phyloP scores from a whole-genome alignment of 1,140 invertebrate genomes.

The Cherax quadricarinatus region DNA sequence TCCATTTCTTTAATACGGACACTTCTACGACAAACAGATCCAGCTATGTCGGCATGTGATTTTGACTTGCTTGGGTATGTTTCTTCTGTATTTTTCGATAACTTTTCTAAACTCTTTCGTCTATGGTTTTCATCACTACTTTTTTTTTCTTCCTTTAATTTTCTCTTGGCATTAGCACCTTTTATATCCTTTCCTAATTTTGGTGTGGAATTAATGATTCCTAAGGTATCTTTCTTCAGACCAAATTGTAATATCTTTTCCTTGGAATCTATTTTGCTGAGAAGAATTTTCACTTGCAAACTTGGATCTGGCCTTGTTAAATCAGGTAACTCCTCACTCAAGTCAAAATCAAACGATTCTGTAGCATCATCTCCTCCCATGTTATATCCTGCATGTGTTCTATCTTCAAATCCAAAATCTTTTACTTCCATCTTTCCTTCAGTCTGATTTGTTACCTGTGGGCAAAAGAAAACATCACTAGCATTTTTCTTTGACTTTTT shows the following conservation, averaged over 20 bases:
- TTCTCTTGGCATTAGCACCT: background rate
- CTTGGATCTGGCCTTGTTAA: background rate
- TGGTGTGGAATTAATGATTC: background rate
- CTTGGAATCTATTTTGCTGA: background rate
- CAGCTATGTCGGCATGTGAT: background rate
- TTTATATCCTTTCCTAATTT: background rate
- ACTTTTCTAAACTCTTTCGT: background rate
- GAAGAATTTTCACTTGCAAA: background rate
- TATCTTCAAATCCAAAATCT: background rate
- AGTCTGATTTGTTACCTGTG: conserved; percentile 4
- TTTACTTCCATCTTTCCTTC: background rate
- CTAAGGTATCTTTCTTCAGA: background rate
- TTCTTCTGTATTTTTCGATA: background rate
- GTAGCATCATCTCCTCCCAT: background rate
- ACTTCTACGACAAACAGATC: background rate
- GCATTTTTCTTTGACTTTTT: background rate
- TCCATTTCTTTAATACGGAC: background rate
- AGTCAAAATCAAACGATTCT: background rate
- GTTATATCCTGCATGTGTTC: background rate
- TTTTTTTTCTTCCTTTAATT: background rate
- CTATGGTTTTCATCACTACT: background rate
- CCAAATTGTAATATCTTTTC: background rate
- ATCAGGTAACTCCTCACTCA: background rate
- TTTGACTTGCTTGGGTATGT: background rate
- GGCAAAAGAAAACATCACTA: background rate